A percentile compares a stretch with the other conserved stretches of the same genome.
These are phyloP conservation scores for Coregonus sp. DNA, from an alignment of 2,797 vertebrate species.

Conservation along the genomic window DNA sequence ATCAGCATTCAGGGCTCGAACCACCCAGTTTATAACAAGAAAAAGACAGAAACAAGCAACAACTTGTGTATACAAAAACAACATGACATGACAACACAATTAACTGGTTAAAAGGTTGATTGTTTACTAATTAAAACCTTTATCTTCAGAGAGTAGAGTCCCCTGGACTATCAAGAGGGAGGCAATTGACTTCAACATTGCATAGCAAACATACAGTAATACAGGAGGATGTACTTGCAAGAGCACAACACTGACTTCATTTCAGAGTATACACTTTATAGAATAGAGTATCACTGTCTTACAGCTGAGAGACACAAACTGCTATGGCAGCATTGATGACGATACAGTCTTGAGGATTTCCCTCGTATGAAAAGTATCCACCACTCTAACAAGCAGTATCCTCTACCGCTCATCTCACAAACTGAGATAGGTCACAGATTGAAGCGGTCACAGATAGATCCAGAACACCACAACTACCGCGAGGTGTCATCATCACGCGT, in stretches of 20 bases:
- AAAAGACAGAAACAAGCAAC: constrained; percentile 7
- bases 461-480: neutral
- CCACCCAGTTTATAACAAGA: neutral
- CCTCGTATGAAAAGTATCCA: neutral
- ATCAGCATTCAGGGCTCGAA: no score
- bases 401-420: neutral
- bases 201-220: neutral
- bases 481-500: constrained; percentile 59
- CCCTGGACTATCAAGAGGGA: neutral
- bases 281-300: constrained; percentile 11
- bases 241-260: constrained; percentile 44
- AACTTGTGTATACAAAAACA: constrained; percentile 39
- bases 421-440: neutral
- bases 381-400: neutral
- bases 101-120: neutral
- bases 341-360: neutral
- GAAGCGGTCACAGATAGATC: neutral
- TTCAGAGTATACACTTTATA: constrained; percentile 10
- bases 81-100: neutral
- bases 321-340: neutral
- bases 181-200: neutral
- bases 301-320: neutral
- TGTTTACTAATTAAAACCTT: neutral
- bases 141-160: constrained; percentile 20
- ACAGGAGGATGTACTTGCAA: neutral